Conservation (phyloP, 2,113 vertebrate species). For the Empidonax traillii region DNA sequence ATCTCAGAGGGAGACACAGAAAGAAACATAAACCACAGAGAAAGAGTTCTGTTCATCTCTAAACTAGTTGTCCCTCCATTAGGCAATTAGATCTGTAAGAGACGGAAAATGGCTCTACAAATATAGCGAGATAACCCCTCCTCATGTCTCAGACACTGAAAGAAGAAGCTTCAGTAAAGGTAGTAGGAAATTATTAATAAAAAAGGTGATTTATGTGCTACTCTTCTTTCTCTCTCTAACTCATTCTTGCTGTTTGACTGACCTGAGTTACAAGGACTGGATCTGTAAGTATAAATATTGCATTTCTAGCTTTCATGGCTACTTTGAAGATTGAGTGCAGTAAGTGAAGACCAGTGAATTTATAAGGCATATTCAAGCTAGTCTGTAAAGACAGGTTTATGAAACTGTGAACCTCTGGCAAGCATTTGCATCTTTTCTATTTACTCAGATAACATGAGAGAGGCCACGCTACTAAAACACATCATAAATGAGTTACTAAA, state of each 20-base stretch:
- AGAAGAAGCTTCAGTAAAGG: not conserved
- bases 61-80: not conserved
- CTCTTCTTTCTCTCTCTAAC: not conserved
- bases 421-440: not conserved
- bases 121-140: not conserved
- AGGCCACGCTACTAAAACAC: not conserved
- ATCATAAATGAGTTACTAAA: slow-evolving; percentile 25
- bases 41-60: not conserved
- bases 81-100: not conserved
- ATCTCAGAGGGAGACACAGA: not conserved
- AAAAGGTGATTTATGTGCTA: not conserved
- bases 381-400: not conserved
- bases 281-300: not conserved
- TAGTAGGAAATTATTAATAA: not conserved
- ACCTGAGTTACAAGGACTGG: not conserved
- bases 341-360: not conserved
- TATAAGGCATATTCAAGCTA: not conserved
- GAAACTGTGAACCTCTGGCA: not conserved
- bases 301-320: not conserved
- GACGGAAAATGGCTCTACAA: not conserved
- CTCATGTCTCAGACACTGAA: not conserved
- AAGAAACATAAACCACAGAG: not conserved
- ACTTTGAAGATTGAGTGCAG: not conserved
- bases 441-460: not conserved
- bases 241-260: not conserved